Evolutionary conservation across 2,888 invertebrate genomes (phyloP).

Genomic region (Drosophila kambysellisi): DNA sequence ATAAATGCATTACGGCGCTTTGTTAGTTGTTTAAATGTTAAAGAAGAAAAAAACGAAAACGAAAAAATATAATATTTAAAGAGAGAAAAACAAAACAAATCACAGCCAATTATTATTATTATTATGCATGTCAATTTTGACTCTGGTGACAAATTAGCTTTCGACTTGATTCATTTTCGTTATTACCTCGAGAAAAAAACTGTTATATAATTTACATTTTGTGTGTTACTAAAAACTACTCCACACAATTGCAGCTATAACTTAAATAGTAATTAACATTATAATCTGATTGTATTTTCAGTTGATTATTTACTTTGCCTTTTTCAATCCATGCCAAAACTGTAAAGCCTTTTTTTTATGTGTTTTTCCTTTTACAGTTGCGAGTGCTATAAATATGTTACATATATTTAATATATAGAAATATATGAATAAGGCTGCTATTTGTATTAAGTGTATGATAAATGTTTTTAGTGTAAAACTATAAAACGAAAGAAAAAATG

Average conservation of each 20-base stretch:
- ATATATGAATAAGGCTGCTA: constrained; percentile 58
- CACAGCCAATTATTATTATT: constrained; percentile 44
- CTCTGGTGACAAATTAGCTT: constrained; percentile 37
- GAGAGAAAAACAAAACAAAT: constrained; percentile 38
- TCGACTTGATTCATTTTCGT: constrained; percentile 51
- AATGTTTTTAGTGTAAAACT: constrained; percentile 61
- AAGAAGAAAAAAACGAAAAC: constrained; percentile 3
- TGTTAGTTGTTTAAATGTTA: constrained; percentile 73
- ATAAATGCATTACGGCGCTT: constrained; percentile 63
- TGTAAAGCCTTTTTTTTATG: constrained; percentile 39
- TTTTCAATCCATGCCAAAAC: constrained; percentile 50
- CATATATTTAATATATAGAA: constrained; percentile 24
- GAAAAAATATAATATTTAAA: constrained; percentile 1
- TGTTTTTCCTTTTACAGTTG: constrained; percentile 34
- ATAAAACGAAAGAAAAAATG: neutral
- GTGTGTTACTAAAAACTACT: constrained; percentile 23
- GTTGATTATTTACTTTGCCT: constrained; percentile 36
- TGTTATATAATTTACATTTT: constrained; percentile 12
- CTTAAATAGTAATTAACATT: constrained; percentile 10
- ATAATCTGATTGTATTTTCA: constrained; percentile 4
- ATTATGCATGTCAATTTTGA: constrained; percentile 21
- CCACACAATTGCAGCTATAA: constrained; percentile 8
- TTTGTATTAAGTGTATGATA: constrained; percentile 62
- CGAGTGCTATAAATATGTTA: constrained; percentile 61
- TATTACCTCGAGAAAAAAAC: constrained; percentile 56